These are phyloP conservation scores for Chaenocephalus aceratus DNA, from an alignment of 2,113 vertebrate genomes.

Conservation along the genomic window DNA sequence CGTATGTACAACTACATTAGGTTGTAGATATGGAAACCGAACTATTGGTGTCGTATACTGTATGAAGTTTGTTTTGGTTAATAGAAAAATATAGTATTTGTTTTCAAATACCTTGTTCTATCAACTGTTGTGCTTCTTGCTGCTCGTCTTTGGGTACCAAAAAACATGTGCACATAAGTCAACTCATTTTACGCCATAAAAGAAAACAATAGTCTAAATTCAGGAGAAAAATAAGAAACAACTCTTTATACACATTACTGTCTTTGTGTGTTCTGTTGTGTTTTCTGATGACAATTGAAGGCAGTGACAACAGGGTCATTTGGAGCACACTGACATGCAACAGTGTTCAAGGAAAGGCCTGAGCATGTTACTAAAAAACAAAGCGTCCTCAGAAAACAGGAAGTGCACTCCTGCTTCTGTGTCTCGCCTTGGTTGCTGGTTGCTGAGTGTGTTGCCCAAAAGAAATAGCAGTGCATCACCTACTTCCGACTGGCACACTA, in stretches of 20 bases:
- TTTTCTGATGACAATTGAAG: conserved; percentile 37
- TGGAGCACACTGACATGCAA: conserved; percentile 32
- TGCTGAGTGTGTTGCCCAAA: conserved; percentile 1
- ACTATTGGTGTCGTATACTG: conserved; percentile 12
- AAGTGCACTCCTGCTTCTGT: not conserved
- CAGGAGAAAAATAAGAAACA: not conserved
- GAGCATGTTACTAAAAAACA: conserved; percentile 34
- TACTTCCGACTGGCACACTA: conserved; percentile 1
- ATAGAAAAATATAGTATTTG: not conserved
- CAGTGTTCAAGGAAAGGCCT: conserved; percentile 36
- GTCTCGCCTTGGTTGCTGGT: conserved; percentile 22
- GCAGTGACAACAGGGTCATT: conserved; percentile 32
- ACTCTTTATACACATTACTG: conserved; percentile 36
- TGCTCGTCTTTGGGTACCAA: conserved; percentile 46
- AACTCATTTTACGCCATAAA: conserved; percentile 14
- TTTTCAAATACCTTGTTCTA: not conserved
- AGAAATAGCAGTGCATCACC: conserved; percentile 18
- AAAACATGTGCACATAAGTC: conserved; percentile 30
- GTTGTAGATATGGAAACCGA: conserved; percentile 59
- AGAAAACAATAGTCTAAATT: conserved; percentile 1
- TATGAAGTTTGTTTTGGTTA: conserved; percentile 34
- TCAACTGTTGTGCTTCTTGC: conserved; percentile 45
- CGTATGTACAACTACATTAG: conserved; percentile 61
- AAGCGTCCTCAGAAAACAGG: conserved; percentile 2
- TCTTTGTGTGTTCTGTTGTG: conserved; percentile 4